Conservation (phyloP, 1,140 invertebrate genomes). For the Phortica variegata region DNA sequence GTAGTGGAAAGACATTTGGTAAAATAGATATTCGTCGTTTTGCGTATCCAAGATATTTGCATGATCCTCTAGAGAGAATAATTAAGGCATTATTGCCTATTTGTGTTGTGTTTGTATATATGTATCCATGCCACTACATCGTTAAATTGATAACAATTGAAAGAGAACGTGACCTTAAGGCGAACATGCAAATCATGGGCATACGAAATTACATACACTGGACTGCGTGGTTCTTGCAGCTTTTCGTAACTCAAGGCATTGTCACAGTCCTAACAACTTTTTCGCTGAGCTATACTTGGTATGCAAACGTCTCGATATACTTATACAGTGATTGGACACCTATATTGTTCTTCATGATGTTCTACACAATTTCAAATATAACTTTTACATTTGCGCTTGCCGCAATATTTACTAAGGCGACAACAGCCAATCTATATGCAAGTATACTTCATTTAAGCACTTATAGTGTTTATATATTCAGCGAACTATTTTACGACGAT, state of each 20-base stretch:
- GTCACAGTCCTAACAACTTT: neutral
- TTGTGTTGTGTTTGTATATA: constrained; percentile 14
- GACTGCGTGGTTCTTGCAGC: constrained; percentile 4
- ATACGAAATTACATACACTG: constrained; percentile 62
- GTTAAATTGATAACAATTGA: constrained; percentile 23
- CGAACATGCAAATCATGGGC: constrained; percentile 67
- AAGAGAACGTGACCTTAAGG: constrained; percentile 30
- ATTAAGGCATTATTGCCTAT: constrained; percentile 8
- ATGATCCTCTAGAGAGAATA: constrained; percentile 1
- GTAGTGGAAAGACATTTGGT: neutral
- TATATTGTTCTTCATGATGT: constrained; percentile 1
- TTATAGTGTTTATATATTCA: constrained; percentile 52
- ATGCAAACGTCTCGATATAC: neutral
- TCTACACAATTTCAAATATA: constrained; percentile 6
- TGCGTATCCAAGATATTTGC: constrained; percentile 7
- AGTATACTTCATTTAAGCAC: neutral
- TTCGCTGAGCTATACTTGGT: neutral
- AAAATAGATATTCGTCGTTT: constrained; percentile 8
- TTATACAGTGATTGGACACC: neutral
- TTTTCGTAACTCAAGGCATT: constrained; percentile 1
- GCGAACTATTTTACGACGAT: constrained; percentile 3
- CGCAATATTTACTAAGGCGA: neutral
- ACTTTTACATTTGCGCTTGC: constrained; percentile 15
- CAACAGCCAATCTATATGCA: neutral
- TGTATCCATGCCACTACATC: constrained; percentile 61